These are phyloP conservation scores for Eugnorisma glareosa DNA, from an alignment of 2,888 invertebrate species.

Conservation along the genomic window DNA sequence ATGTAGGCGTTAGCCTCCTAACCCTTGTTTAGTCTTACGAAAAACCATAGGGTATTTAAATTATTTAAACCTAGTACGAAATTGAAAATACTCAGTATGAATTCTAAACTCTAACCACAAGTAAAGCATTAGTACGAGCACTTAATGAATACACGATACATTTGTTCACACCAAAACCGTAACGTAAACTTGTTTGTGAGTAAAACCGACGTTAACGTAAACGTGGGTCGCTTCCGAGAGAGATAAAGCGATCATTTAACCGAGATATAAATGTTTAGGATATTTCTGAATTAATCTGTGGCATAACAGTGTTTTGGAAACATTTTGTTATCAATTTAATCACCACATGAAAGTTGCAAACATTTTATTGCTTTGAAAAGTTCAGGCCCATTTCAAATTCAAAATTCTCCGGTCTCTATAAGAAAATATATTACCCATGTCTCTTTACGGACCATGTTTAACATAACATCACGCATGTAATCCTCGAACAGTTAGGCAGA, in stretches of 20 bases:
- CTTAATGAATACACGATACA: conserved; percentile 37
- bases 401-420: no score
- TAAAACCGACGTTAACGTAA: conserved; percentile 34
- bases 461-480: neutral
- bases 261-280: conserved; percentile 7
- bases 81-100: conserved; percentile 7
- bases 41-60: conserved; percentile 25
- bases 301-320: conserved; percentile 30
- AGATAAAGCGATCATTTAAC: conserved; percentile 32
- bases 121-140: conserved; percentile 7
- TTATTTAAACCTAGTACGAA: conserved; percentile 19
- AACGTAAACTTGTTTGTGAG: conserved; percentile 36
- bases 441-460: no score
- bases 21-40: conserved; percentile 2
- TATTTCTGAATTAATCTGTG: conserved; percentile 21
- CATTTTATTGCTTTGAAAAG: neutral
- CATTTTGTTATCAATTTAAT: conserved; percentile 2
- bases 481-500: neutral
- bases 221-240: conserved; percentile 52
- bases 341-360: neutral
- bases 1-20: neutral
- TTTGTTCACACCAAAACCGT: conserved; percentile 33
- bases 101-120: conserved; percentile 21
- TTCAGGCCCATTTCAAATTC: neutral
- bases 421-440: no score